Evolutionary conservation across 2,113 vertebrate genomes (phyloP).

Genomic region (Terrapene triunguis): DNA sequence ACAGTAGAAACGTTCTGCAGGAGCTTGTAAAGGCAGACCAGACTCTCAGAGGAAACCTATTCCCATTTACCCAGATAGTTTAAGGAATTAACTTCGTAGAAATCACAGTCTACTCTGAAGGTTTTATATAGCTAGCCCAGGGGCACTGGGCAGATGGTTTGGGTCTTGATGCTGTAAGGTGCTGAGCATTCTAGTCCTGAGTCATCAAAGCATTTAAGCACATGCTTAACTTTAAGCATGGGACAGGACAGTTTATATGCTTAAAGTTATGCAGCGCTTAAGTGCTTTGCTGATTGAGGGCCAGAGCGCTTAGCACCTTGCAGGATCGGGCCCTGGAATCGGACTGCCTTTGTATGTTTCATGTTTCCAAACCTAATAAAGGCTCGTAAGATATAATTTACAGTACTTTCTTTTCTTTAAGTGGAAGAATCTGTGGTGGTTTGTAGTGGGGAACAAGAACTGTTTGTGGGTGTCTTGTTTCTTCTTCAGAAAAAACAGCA

Average conservation of each 20-base stretch:
- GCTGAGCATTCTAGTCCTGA: not conserved
- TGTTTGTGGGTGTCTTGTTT: not conserved
- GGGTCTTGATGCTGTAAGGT: not conserved
- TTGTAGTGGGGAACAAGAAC: accelerated
- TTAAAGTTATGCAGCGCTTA: not conserved
- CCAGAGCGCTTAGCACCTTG: not conserved
- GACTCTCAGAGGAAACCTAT: not conserved
- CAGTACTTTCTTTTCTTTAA: not conserved
- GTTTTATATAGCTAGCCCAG: not conserved
- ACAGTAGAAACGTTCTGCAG: not conserved
- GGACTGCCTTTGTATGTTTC: not conserved
- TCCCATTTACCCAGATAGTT: not conserved
- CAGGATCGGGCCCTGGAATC: not conserved
- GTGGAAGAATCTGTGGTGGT: not conserved
- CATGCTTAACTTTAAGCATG: not conserved
- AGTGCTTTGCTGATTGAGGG: not conserved
- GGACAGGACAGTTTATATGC: accelerated
- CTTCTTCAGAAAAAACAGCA: not conserved
- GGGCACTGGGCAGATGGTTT: not conserved
- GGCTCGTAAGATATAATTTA: not conserved
- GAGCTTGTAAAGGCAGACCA: not conserved
- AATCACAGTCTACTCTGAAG: not conserved
- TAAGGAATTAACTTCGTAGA: not conserved
- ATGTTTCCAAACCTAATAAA: not conserved
- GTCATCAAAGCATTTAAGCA: not conserved